phyloP scores from a whole-genome alignment of 2,888 invertebrate genomes.

The Neocrepidodera transversa region DNA sequence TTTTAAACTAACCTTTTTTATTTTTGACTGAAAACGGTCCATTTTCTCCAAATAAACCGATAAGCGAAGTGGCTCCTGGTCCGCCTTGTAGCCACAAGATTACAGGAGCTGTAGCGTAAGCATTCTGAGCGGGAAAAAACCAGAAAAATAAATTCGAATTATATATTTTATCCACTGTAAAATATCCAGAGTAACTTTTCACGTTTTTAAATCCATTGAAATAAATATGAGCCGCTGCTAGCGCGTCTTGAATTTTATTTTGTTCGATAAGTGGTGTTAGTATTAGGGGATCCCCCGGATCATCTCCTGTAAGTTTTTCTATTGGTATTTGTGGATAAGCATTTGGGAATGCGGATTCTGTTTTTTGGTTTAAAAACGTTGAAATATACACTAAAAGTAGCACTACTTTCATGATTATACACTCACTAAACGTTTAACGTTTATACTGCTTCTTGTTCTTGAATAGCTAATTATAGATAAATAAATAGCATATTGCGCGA shows the following conservation, averaged over 20 bases:
- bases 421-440: too few relatives aligned
- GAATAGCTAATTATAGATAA: too few relatives aligned
- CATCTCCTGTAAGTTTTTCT: slow-evolving; percentile 41
- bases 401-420: not conserved
- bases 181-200: slow-evolving; percentile 79
- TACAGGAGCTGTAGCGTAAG: slow-evolving; percentile 69
- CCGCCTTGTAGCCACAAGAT: slow-evolving; percentile 88
- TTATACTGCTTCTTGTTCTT: too few relatives aligned
- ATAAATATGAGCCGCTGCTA: slow-evolving; percentile 61
- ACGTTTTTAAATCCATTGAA: slow-evolving; percentile 67
- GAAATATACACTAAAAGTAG: not conserved
- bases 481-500: too few relatives aligned
- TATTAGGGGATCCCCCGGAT: slow-evolving; percentile 70
- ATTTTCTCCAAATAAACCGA: slow-evolving; percentile 84
- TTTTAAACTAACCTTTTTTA: slow-evolving; percentile 42
- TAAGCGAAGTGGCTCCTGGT: slow-evolving; percentile 81
- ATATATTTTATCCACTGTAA: slow-evolving; percentile 80
- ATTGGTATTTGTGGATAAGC: slow-evolving; percentile 39
- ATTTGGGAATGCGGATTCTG: slow-evolving; percentile 36
- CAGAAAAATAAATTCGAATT: slow-evolving; percentile 90
- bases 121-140: slow-evolving; percentile 81
- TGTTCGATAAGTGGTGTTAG: slow-evolving; percentile 77
- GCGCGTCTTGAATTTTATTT: slow-evolving; percentile 73
- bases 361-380: not conserved
- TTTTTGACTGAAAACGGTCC: slow-evolving; percentile 68